Percentiles rank a stretch among this genome's conserved stretches.
Evolutionary conservation across 1,140 invertebrate species (phyloP).

Genomic region (Epicauta chinensis): DNA sequence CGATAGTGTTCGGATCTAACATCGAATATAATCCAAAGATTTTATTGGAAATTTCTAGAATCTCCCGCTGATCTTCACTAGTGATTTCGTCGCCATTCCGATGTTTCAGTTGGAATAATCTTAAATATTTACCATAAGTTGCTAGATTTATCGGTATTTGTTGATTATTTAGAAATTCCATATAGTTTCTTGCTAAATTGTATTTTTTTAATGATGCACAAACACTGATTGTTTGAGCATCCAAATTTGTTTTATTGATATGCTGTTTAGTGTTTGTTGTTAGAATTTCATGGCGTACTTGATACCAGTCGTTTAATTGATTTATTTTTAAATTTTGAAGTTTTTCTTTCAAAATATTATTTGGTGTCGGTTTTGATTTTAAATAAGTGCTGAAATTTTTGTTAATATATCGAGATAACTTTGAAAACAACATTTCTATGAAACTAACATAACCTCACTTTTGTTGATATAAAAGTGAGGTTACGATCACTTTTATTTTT

Average conservation of each 20-base stretch:
- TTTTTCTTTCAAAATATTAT: slow-evolving; percentile 1
- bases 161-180: slow-evolving; percentile 47
- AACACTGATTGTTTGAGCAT: slow-evolving; percentile 49
- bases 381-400: no score
- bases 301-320: slow-evolving; percentile 28
- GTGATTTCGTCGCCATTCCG: slow-evolving; percentile 37
- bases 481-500: no score
- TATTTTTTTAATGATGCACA: slow-evolving; percentile 43
- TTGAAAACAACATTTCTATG: no score
- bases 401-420: no score
- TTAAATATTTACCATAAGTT: slow-evolving; percentile 48
- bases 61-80: slow-evolving; percentile 47
- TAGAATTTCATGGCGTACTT: slow-evolving; percentile 24
- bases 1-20: slow-evolving; percentile 51
- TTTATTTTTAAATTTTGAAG: slow-evolving; percentile 11
- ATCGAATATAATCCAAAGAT: slow-evolving; percentile 44
- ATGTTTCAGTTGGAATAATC: slow-evolving; percentile 44
- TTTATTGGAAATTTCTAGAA: slow-evolving; percentile 47
- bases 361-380: not conserved
- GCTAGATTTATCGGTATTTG: slow-evolving; percentile 48
- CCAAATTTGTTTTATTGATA: slow-evolving; percentile 42
- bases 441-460: no score
- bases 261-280: slow-evolving; percentile 15
- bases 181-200: slow-evolving; percentile 50
- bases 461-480: no score